Evolutionary conservation across 2,888 invertebrate genomes (phyloP), one percentile per base, ranked within the genome.

Genomic region (Gymnoscelis rufifasciata): DNA sequence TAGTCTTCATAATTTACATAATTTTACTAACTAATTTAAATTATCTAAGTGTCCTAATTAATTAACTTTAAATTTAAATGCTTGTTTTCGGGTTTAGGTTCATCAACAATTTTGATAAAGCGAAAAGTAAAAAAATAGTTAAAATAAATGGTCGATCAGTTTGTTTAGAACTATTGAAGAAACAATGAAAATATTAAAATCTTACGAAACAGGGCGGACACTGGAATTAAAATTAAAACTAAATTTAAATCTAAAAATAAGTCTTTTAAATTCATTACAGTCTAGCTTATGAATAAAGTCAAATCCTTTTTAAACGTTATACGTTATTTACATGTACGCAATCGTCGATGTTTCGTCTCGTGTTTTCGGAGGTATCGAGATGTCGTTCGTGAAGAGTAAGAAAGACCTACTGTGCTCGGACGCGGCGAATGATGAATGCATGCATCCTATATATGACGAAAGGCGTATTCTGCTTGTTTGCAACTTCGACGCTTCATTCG

Each of bases 241-340:
- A 62, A 60, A 59, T 47, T 55, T 59, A 60, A 60, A 60, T 56
- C 66, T 67, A 68, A 64, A 68, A 78, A 80, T 81, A 83, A 86
- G 86, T 86, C 84, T 86, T 87, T 75, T 69, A 70, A 64, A 66
- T 71, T 59, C 57, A 66, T 75, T 77, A 75, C 26, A 59, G 52
- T 51, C 67, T 71, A 74, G 53, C 59, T 73, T 74, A 63, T 30
- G 5, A 10, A 19, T 48, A 54, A 71, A 67, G 68, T 76, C 75
- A 79, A 82, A 76, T 83, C 82, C 77, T 68, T 73, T 57, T n/a
- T n/a, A n/a, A n/a, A n/a, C n/a, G n/a, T n/a, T n/a, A n/a, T 66
- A 62, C 57, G 59, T 58, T 69, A 69, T 71, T 65, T 71, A 69
- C 68, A 71, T 41, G 29, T 35, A 49, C 51, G 51, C 35, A 35